Percentiles rank a stretch among this genome's conserved stretches.
phyloP scores from a whole-genome alignment of 2,888 invertebrate species.

The Leucophora obtusa region DNA sequence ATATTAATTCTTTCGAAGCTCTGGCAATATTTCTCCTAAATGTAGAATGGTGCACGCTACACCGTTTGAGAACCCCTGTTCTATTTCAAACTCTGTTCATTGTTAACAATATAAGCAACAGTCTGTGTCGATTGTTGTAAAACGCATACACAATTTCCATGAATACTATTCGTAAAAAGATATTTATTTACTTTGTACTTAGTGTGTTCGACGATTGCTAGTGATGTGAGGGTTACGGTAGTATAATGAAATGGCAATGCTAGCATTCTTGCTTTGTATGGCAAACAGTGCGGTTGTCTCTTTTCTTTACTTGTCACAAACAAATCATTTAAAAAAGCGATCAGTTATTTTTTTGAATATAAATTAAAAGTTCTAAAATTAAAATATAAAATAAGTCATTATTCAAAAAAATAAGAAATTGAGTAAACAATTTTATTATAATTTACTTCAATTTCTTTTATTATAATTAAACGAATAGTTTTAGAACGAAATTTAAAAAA shows the following conservation, averaged over 20 bases:
- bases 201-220: constrained; percentile 2
- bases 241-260: constrained; percentile 70
- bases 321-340: neutral
- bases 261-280: constrained; percentile 78
- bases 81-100: neutral
- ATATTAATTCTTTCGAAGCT: no score
- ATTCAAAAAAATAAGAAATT: constrained; percentile 30
- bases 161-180: constrained; percentile 3
- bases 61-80: neutral
- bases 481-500: neutral
- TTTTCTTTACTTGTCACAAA: constrained; percentile 63
- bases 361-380: neutral
- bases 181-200: neutral
- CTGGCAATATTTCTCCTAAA: no score
- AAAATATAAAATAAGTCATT: neutral
- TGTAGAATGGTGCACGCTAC: no score
- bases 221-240: constrained; percentile 52
- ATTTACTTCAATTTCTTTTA: constrained; percentile 40
- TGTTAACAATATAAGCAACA: neutral
- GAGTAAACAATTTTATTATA: constrained; percentile 47
- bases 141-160: constrained; percentile 43
- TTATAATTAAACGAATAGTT: neutral
- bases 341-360: constrained; percentile 1
- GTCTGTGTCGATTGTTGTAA: constrained; percentile 11
- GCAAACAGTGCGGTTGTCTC: constrained; percentile 77